These are phyloP conservation scores for Rhopalosiphum nymphaeae DNA, from an alignment of 2,888 invertebrate genomes.

Conservation along the genomic window DNA sequence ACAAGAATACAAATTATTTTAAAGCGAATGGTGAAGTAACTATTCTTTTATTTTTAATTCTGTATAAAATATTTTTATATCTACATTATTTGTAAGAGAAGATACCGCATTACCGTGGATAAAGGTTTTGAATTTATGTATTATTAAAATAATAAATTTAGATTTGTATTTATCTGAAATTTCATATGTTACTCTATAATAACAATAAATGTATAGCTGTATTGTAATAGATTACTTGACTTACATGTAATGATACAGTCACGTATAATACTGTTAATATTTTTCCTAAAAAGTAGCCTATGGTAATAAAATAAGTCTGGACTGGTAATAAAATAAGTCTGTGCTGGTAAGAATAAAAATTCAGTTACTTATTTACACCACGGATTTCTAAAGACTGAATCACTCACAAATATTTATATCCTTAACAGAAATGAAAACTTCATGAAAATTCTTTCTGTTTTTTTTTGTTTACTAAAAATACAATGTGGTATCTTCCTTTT, in stretches of 20 bases:
- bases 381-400: background rate
- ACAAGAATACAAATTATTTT: background rate
- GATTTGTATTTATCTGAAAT: background rate
- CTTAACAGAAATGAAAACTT: conserved; percentile 41
- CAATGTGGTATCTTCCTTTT: background rate
- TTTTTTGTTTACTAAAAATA: conserved; percentile 24
- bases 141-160: background rate
- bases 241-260: background rate
- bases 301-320: background rate
- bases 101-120: background rate
- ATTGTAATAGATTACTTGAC: background rate
- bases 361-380: background rate
- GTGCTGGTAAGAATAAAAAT: conserved; percentile 34
- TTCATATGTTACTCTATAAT: background rate
- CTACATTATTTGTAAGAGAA: background rate
- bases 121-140: background rate
- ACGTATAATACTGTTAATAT: background rate
- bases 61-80: background rate
- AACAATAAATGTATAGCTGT: background rate
- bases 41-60: background rate
- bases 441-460: conserved; percentile 5
- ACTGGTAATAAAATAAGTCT: background rate
- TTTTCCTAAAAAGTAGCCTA: background rate
- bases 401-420: conserved; percentile 33
- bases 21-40: background rate